Evolutionary conservation across 2,113 vertebrate species (phyloP).

Genomic region (Haemorhous mexicanus): DNA sequence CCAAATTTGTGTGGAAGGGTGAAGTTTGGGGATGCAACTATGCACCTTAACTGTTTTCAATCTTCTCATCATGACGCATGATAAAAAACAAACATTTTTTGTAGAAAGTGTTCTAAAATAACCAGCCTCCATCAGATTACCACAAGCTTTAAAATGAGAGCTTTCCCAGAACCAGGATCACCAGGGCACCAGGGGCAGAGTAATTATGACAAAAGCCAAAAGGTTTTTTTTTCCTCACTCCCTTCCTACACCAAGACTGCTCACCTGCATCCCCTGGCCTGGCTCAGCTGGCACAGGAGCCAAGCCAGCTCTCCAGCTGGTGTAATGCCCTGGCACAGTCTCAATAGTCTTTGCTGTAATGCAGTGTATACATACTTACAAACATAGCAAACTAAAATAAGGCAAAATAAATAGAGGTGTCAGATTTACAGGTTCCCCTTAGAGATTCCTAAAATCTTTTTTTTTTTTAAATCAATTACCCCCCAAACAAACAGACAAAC

Average conservation of each 20-base stretch:
- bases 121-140: not conserved
- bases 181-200: not conserved
- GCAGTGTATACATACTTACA: conserved; percentile 85
- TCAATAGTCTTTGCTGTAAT: conserved; percentile 76
- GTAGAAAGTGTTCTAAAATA: not conserved
- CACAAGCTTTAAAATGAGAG: not conserved
- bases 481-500: conserved; percentile 47
- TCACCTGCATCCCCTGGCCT: not conserved
- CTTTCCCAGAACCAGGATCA: not conserved
- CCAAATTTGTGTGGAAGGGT: not conserved
- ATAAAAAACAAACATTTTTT: not conserved
- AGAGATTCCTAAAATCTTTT: conserved; percentile 77
- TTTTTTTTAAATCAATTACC: conserved; percentile 34
- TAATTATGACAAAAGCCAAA: not conserved
- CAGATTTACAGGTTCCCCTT: conserved; percentile 82
- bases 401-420: conserved; percentile 91
- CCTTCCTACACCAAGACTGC: not conserved
- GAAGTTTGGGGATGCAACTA: not conserved
- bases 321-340: conserved; percentile 66
- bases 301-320: not conserved
- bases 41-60: not conserved
- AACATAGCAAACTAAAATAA: conserved; percentile 87
- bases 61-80: not conserved
- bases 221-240: not conserved
- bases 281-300: not conserved